A percentile compares a stretch with the other conserved stretches of the same genome.
Evolutionary conservation across 2,113 vertebrate species (phyloP).

Genomic region (Rhinoptilus africanus): DNA sequence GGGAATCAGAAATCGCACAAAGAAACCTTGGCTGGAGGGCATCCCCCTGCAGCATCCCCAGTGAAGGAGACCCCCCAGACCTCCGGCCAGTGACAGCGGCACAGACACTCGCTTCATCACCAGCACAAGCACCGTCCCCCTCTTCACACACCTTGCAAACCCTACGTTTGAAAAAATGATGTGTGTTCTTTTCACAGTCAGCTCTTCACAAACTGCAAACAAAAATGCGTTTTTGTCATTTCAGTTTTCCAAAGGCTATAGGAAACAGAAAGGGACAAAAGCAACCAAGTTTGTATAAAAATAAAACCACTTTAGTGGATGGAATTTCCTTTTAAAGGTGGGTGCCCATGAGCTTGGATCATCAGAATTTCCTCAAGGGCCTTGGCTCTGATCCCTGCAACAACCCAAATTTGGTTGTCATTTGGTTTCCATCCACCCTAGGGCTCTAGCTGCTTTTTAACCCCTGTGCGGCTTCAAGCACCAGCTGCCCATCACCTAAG

Average conservation of each 20-base stretch:
- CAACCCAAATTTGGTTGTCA: not conserved
- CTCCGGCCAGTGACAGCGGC: accelerated
- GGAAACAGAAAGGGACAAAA: not conserved
- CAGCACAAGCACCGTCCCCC: accelerated
- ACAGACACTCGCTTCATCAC: not conserved
- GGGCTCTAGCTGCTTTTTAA: not conserved
- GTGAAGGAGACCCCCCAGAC: not conserved
- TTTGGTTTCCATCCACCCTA: not conserved
- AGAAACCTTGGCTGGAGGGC: not conserved
- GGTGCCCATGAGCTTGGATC: not conserved
- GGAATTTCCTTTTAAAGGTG: constrained; percentile 41
- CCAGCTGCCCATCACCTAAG: not conserved
- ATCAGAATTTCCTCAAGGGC: constrained; percentile 6
- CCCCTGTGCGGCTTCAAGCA: not conserved
- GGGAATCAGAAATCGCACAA: not conserved
- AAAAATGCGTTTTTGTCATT: not conserved
- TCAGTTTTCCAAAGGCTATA: not conserved
- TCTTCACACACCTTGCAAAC: not conserved
- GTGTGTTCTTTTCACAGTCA: accelerated
- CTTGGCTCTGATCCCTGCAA: not conserved
- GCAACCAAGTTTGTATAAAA: not conserved
- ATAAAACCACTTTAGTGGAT: not conserved
- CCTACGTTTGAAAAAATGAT: not conserved
- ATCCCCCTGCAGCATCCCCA: not conserved
- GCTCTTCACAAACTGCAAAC: not conserved